Evolutionary conservation across 2,113 vertebrate genomes (phyloP), one percentile per base, ranked within the genome.

Genomic region (Tenrec ecaudatus): DNA sequence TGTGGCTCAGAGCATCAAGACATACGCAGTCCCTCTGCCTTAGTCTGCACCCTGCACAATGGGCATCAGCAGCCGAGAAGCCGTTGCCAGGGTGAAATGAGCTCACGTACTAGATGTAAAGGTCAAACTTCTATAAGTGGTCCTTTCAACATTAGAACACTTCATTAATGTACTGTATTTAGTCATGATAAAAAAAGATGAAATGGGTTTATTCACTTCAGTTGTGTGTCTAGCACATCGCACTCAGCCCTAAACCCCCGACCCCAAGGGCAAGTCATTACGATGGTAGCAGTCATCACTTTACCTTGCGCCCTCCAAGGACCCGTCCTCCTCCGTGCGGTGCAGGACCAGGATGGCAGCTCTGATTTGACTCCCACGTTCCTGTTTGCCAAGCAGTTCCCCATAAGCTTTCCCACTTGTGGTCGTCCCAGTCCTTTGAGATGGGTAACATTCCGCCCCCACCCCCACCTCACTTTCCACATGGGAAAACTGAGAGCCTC

Each of bases 11-110:
- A 47, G 64, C 69, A 33, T 43, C 12, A 23, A 69, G 19, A 36
- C 25, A 88, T 47, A 36, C 22, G 29, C 19, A 36, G n/a, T 33
- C n/a, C 20, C 7, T 53, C 69, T 58, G 69, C 81, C 90, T 95
- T 66, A 20, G 75, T 89, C 69, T 92, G 57, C 95, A 91, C 1
- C 78, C 68, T 95, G 4, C 38, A 69, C 64, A 79, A 85, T 89
- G 75, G 40, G 23, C 33, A 78, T 53, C 43, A 57, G 53, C 16
- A 47, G 6, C 15, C 3, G 7, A 86, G 78, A 53, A n/a, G 40
- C 31, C 33, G 38, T 60, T 16, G 0, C 27, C 15, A 76, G 58
- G 82, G 87, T 36, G 23, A 71, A 86, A 20, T 36, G 58, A 60
- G 2, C 60, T 82, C 33, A 58, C 3, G 3, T 31, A 31, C 25